Percentiles rank a stretch among this genome's conserved stretches.
These are phyloP conservation scores for Acanthosepion lycidas DNA, from an alignment of 2,888 invertebrate genomes.

Conservation along the genomic window DNA sequence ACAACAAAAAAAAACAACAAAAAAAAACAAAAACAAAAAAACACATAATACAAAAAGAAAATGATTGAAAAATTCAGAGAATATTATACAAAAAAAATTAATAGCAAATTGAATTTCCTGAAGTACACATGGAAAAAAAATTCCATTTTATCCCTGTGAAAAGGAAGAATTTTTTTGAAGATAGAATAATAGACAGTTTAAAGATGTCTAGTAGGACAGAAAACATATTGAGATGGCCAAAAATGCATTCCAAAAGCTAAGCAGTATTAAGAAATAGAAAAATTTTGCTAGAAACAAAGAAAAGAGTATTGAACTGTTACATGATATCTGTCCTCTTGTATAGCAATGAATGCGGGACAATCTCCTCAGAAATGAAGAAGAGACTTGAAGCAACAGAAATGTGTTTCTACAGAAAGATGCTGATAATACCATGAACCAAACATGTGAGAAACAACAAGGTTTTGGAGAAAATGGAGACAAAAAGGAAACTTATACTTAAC, in stretches of 20 bases:
- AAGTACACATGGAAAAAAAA: background rate
- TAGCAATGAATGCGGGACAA: no score
- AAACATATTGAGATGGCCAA: no score
- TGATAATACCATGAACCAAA: no score
- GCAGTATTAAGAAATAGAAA: no score
- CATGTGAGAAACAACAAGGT: no score
- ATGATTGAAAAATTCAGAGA: background rate
- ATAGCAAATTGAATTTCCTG: background rate
- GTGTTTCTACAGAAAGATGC: no score
- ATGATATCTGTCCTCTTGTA: background rate
- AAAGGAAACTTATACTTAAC: no score
- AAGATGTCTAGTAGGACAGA: background rate
- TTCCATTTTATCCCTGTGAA: background rate
- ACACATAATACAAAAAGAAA: background rate
- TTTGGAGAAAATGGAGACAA: no score
- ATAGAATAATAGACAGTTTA: background rate
- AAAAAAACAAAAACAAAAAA: background rate
- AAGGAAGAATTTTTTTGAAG: constrained; percentile 15
- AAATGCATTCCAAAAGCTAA: no score
- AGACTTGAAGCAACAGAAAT: no score
- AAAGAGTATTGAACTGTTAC: background rate
- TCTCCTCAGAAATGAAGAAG: no score
- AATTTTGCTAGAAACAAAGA: no score
- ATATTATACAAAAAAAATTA: background rate
- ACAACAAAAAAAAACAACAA: background rate